These are phyloP conservation scores for Oligia strigilis DNA, from an alignment of 2,888 invertebrate species.

Conservation along the genomic window DNA sequence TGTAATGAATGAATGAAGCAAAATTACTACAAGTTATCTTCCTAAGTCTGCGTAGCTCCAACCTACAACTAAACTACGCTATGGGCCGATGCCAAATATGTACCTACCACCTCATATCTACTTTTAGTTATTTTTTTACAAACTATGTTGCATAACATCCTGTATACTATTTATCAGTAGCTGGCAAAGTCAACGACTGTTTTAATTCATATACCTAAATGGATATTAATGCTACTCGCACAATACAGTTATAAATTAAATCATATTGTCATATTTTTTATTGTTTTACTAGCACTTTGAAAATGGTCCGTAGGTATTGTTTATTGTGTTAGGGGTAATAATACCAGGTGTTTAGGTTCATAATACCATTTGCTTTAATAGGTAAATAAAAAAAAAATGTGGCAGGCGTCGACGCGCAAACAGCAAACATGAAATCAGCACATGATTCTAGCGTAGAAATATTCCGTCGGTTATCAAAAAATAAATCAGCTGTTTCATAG, in stretches of 20 bases:
- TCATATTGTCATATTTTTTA: neutral
- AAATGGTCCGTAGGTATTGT: too few relatives aligned
- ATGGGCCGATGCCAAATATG: neutral
- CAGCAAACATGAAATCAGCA: too few relatives aligned
- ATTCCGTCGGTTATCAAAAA: too few relatives aligned
- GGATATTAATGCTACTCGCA: conserved; percentile 9
- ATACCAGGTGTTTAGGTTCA: neutral
- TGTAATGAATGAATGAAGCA: neutral
- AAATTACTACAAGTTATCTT: too few relatives aligned
- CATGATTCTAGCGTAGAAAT: too few relatives aligned
- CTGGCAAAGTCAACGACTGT: conserved; percentile 49
- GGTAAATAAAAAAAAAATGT: neutral
- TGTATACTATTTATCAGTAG: conserved; percentile 54
- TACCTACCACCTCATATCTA: neutral
- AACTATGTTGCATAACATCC: conserved; percentile 22
- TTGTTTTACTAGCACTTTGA: too few relatives aligned
- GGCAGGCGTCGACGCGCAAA: too few relatives aligned
- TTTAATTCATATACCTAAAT: conserved; percentile 32
- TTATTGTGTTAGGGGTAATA: too few relatives aligned
- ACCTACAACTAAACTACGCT: neutral
- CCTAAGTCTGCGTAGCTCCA: neutral
- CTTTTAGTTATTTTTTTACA: neutral
- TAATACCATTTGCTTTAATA: neutral
- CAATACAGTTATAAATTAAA: neutral
- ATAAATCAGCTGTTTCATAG: too few relatives aligned